Evolutionary conservation across 1,140 invertebrate species (phyloP).

Genomic region (Drosophila kanapiae): DNA sequence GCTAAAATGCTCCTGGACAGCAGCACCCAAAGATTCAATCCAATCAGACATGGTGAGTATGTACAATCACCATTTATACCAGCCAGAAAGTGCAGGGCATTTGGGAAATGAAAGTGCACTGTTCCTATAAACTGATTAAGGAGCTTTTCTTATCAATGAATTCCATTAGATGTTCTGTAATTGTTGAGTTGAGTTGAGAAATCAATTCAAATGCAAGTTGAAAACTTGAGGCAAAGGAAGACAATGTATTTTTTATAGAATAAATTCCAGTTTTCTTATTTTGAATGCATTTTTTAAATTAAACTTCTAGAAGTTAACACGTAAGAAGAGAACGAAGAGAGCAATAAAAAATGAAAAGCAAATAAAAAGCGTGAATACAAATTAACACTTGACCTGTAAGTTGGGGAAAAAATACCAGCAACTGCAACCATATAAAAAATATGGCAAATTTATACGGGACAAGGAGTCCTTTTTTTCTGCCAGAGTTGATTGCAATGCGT

Average conservation of each 20-base stretch:
- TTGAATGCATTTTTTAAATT: constrained; percentile 53
- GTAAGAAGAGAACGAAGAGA: too few relatives aligned
- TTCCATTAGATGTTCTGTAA: too few relatives aligned
- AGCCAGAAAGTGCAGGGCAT: neutral
- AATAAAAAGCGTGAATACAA: constrained; percentile 31
- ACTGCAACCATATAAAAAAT: constrained; percentile 47
- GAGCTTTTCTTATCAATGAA: neutral
- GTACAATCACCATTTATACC: constrained; percentile 7
- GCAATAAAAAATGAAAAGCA: constrained; percentile 14
- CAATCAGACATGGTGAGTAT: constrained; percentile 13
- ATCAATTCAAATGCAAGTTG: constrained; percentile 33
- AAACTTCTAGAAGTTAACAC: constrained; percentile 62
- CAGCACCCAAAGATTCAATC: constrained; percentile 5
- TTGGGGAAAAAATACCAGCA: constrained; percentile 27
- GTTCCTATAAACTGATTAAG: neutral
- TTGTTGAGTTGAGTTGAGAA: too few relatives aligned
- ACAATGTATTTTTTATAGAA: constrained; percentile 28
- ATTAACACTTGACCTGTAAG: constrained; percentile 74
- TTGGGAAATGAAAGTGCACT: constrained; percentile 5
- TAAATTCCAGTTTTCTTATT: too few relatives aligned
- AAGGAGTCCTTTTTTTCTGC: neutral
- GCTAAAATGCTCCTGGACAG: constrained; percentile 7
- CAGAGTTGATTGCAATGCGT: constrained; percentile 20
- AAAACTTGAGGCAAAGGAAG: constrained; percentile 18
- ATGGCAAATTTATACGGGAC: constrained; percentile 60